These are phyloP conservation scores for Lasioglossum calceatum DNA, from an alignment of 2,888 invertebrate species.

Conservation along the genomic window DNA sequence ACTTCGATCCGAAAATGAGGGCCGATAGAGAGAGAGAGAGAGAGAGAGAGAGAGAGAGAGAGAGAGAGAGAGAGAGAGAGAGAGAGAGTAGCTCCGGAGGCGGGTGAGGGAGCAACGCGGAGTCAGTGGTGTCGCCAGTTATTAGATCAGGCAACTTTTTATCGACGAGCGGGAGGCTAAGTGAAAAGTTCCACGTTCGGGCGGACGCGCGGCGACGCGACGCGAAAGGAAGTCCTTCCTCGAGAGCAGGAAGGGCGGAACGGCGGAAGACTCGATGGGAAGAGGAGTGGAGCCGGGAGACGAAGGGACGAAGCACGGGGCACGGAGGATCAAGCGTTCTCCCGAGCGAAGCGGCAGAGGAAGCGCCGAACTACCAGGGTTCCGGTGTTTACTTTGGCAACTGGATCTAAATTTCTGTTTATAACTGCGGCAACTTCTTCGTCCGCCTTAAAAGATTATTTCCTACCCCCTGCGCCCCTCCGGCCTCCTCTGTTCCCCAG, in stretches of 20 bases:
- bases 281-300: not conserved
- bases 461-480: conserved; percentile 51
- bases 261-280: not conserved
- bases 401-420: conserved; percentile 82
- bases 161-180: conserved; percentile 77
- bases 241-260: conserved; percentile 23
- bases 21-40: no score
- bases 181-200: conserved; percentile 80
- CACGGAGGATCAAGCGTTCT: conserved; percentile 46
- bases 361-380: conserved; percentile 55
- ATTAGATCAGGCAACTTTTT: conserved; percentile 81
- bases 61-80: not conserved
- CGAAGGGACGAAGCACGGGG: not conserved
- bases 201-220: conserved; percentile 60
- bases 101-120: conserved; percentile 26
- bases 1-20: conserved; percentile 33
- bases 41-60: not conserved
- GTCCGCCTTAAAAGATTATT: conserved; percentile 78
- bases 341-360: conserved; percentile 39
- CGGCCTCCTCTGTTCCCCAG: not conserved
- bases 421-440: conserved; percentile 79
- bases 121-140: conserved; percentile 76
- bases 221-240: conserved; percentile 40
- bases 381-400: conserved; percentile 79
- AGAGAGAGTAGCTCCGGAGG: conserved; percentile 19